A percentile compares a stretch with the other conserved stretches of the same genome.
These are phyloP conservation scores for Cygnus olor DNA, from an alignment of 2,797 vertebrate species.

Conservation along the genomic window DNA sequence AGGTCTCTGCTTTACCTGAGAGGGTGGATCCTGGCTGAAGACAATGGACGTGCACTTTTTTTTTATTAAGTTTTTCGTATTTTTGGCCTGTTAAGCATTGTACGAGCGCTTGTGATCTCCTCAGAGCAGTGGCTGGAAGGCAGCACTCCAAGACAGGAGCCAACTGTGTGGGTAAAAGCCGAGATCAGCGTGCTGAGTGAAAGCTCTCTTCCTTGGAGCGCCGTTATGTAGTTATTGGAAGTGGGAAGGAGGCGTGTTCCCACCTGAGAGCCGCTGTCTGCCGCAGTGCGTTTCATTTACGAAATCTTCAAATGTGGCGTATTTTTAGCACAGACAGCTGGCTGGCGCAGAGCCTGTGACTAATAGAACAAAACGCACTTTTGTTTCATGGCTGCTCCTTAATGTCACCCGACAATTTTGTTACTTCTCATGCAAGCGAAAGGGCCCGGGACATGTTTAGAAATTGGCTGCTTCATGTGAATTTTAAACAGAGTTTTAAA, in stretches of 20 bases:
- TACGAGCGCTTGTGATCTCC: background rate
- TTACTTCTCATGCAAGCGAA: slow-evolving; percentile 51
- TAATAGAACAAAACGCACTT: slow-evolving; percentile 74
- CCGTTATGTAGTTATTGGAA: slow-evolving; percentile 39
- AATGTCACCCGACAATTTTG: slow-evolving; percentile 65
- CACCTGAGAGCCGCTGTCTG: slow-evolving; percentile 72
- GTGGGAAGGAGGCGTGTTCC: slow-evolving; percentile 64
- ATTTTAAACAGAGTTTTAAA: slow-evolving; percentile 10
- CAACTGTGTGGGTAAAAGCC: background rate
- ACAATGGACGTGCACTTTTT: background rate
- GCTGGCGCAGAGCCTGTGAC: slow-evolving; percentile 73
- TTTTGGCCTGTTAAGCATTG: background rate
- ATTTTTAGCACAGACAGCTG: slow-evolving; percentile 80
- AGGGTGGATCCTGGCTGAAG: background rate
- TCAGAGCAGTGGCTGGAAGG: background rate
- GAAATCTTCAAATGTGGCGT: slow-evolving; percentile 56
- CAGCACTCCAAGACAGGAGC: background rate
- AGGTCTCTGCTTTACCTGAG: background rate
- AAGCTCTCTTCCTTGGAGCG: background rate
- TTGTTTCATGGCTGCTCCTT: slow-evolving; percentile 67
- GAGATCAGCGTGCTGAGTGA: background rate
- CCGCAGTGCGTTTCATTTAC: slow-evolving; percentile 71
- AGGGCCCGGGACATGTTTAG: background rate
- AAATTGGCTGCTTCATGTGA: slow-evolving; percentile 31
- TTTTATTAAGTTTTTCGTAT: background rate